A percentile compares a stretch with the other conserved stretches of the same genome.
Evolutionary conservation across 1,140 invertebrate species (phyloP).

Genomic region (Probaryconus sp.): DNA sequence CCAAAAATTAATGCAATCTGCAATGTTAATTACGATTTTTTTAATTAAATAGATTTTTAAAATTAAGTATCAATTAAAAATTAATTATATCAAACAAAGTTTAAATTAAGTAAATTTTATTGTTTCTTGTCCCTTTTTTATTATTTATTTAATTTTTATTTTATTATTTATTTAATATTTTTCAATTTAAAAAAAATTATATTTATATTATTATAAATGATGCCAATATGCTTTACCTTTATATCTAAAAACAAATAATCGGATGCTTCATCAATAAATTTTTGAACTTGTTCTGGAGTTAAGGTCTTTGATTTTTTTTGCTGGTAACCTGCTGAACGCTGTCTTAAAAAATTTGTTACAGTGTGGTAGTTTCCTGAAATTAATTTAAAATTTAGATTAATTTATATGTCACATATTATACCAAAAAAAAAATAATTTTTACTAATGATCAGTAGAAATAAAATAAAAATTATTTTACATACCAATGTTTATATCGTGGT

Average conservation of each 20-base stretch:
- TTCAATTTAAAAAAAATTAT: no score
- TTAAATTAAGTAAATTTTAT: no score
- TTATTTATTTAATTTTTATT: no score
- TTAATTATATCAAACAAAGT: no score
- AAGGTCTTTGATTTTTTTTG: slow-evolving; percentile 23
- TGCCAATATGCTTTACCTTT: no score
- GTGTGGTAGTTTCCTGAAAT: slow-evolving; percentile 21
- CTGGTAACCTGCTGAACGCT: neutral
- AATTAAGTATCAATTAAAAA: no score
- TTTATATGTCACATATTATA: no score
- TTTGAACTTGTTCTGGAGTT: slow-evolving; percentile 7
- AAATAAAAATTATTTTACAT: slow-evolving; percentile 10
- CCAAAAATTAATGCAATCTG: slow-evolving; percentile 40
- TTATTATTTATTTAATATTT: no score
- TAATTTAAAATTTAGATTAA: slow-evolving; percentile 6
- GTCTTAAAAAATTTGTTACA: slow-evolving; percentile 22
- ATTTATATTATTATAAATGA: no score
- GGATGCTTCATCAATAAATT: slow-evolving; percentile 20
- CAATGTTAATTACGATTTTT: slow-evolving; percentile 9
- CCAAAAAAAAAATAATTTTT: neutral
- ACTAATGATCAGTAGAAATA: slow-evolving; percentile 7
- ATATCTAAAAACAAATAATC: slow-evolving; percentile 14
- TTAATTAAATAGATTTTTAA: no score
- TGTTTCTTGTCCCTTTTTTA: no score
- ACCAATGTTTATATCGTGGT: slow-evolving; percentile 28